These are phyloP conservation scores for Laticauda laticaudata DNA, from an alignment of 2,113 vertebrate genomes.

Conservation along the genomic window DNA sequence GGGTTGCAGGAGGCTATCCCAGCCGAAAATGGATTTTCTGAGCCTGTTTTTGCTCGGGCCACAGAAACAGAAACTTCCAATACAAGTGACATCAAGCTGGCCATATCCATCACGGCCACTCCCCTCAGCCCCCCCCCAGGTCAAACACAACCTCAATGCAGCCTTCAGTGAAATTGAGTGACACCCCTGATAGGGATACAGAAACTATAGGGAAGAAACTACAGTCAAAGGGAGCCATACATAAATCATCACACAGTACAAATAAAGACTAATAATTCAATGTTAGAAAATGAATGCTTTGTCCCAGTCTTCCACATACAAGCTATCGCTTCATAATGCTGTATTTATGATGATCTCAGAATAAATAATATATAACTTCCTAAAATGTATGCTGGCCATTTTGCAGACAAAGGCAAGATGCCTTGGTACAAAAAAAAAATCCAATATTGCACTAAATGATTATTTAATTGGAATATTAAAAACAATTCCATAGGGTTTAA, in stretches of 20 bases:
- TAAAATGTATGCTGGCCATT: neutral
- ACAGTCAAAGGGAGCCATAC: neutral
- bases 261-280: neutral
- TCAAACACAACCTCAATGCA: too few relatives aligned
- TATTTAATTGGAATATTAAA: neutral
- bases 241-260: neutral
- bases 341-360: neutral
- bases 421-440: neutral
- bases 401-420: neutral
- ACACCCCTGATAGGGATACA: too few relatives aligned
- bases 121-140: too few relatives aligned
- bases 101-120: too few relatives aligned
- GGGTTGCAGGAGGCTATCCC: too few relatives aligned
- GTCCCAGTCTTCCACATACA: neutral
- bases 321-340: neutral
- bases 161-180: too few relatives aligned
- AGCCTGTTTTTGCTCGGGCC: too few relatives aligned
- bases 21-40: too few relatives aligned
- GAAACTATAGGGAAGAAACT: neutral
- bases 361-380: neutral
- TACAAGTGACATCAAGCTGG: too few relatives aligned
- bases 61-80: too few relatives aligned
- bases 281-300: neutral
- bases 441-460: neutral
- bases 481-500: neutral